phyloP scores from a whole-genome alignment of 64 coral and sea anemone genomes.

The Stylophora pistillata region DNA sequence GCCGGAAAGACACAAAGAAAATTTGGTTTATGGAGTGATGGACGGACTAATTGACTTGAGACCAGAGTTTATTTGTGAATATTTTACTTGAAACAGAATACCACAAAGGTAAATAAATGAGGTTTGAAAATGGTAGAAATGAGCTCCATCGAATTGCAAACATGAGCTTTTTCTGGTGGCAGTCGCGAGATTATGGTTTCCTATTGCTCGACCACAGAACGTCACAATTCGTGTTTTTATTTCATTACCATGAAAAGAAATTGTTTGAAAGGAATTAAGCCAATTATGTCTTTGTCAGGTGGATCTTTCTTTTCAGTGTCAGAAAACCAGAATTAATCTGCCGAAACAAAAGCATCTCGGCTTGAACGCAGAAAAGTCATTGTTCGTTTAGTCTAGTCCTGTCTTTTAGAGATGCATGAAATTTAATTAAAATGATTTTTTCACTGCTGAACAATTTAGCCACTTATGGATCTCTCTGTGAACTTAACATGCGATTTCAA shows the following conservation, averaged over 20 bases:
- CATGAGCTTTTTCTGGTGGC: too few species aligned
- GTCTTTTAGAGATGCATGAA: neutral
- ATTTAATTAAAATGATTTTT: too few species aligned
- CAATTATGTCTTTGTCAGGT: neutral
- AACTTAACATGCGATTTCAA: too few species aligned
- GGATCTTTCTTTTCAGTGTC: neutral
- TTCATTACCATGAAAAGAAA: neutral
- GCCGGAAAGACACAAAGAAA: constrained; percentile 3
- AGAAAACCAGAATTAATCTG: neutral
- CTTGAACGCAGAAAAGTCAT: neutral
- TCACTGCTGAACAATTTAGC: neutral
- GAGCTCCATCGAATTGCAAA: too few species aligned
- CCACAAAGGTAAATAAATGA: too few species aligned
- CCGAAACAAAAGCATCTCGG: neutral
- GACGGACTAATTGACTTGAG: neutral
- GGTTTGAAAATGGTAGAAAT: too few species aligned
- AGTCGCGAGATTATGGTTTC: too few species aligned
- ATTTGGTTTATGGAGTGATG: neutral
- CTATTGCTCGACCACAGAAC: too few species aligned
- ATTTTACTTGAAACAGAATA: neutral
- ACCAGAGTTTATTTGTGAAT: neutral
- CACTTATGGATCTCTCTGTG: neutral
- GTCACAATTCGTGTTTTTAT: neutral
- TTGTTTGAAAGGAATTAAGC: neutral
- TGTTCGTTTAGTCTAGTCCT: neutral